Evolutionary conservation across 2,113 vertebrate species (phyloP), one percentile per base, ranked within the genome.

Genomic region (Hypanus sabinus): DNA sequence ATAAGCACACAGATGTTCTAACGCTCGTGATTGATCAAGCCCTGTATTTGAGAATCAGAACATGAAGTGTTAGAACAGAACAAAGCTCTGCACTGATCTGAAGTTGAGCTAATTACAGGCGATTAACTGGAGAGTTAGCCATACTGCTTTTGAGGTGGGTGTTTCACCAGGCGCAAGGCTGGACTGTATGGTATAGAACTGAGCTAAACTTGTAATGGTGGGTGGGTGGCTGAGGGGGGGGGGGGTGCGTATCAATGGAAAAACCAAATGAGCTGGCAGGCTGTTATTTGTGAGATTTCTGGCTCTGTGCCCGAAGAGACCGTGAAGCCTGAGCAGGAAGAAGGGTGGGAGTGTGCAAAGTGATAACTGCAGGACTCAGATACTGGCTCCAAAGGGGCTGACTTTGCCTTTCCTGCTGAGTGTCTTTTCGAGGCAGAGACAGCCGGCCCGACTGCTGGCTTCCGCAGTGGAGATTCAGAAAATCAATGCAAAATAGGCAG

Each of bases 321-420:
- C 90, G 3, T 0, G 1, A 93, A 62, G 55, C 18, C 7, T 12
- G 6, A 14, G 57, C 83, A 88, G 83, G 57, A 88, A 62, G 57
- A 88, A 60, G 57, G 83, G 83, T 14, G 33, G 65, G 33, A 36
- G 20, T 70, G 65, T 36, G 65, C 24, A 55, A n/a, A 91, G 62
- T 91, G 83, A 88, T 88, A 62, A 88, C 65, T 91, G 33, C 7
- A 70, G 62, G 33, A n/a, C 20, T 70, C 65, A 22, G 88, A 70
- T 38, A 22, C 16, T 2, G 65, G 65, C 88, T 91, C 62, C 65
- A 16, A 20, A 24, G 7, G 62, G 62, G 88, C 57, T 94, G 94
- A 81, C 94, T 94, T 94, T 96, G 95, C 95, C 96, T 95, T 97
- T 98, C 97, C 97, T 97, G 97, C 96, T 96, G 94, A 94, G 95